Conservation (phyloP, 2,797 vertebrate species). For the Perdix hodgsoniae region DNA sequence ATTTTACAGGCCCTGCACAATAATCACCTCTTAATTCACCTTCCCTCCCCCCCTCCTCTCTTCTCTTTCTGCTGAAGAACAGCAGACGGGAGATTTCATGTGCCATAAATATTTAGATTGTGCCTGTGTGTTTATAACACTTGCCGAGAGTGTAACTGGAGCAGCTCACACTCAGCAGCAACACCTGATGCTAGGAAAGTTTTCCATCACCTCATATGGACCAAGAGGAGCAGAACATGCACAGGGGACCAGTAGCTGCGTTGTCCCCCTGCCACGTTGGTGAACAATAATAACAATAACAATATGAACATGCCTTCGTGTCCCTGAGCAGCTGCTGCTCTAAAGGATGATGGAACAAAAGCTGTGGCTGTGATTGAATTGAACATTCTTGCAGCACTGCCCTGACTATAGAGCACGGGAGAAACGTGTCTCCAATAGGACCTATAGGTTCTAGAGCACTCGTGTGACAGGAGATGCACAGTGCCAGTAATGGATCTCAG, state of each 20-base stretch:
- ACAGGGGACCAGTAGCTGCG: slow-evolving; percentile 1
- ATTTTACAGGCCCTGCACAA: slow-evolving; percentile 7
- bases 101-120: slow-evolving; percentile 79
- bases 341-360: neutral
- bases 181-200: slow-evolving; percentile 73
- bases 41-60: neutral
- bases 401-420: rapidly evolving
- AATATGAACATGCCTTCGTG: rapidly evolving
- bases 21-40: slow-evolving; percentile 58
- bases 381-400: neutral
- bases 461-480: neutral
- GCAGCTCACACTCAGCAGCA: slow-evolving; percentile 57
- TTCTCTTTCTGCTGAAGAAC: slow-evolving; percentile 30
- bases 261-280: neutral
- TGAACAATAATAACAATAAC: neutral
- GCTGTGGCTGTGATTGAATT: neutral
- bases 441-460: neutral
- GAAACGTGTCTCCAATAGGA: rapidly evolving
- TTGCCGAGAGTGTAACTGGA: slow-evolving; percentile 68
- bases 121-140: slow-evolving; percentile 78
- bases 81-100: slow-evolving; percentile 76
- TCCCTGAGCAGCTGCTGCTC: slow-evolving; percentile 33
- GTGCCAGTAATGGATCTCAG: neutral
- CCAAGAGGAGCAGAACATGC: neutral
- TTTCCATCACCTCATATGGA: slow-evolving; percentile 71